phyloP scores from a whole-genome alignment of 2,797 vertebrate species.

The Esox lucius region DNA sequence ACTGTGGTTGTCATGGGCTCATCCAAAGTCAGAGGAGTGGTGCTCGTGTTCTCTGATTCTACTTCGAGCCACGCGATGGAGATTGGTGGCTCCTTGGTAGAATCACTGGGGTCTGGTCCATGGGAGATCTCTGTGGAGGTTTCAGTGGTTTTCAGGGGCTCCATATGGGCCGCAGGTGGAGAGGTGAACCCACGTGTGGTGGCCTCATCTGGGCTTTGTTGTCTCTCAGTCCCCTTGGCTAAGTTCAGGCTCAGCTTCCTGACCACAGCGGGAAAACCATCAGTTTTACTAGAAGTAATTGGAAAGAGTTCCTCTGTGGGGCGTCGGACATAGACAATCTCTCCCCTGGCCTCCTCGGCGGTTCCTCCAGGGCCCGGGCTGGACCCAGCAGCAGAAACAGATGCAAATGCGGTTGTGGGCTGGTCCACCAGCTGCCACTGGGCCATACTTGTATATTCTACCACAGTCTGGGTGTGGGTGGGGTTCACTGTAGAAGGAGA shows the following conservation, averaged over 20 bases:
- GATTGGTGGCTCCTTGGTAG: constrained; percentile 50
- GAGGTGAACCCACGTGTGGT: constrained; percentile 37
- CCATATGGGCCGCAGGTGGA: constrained; percentile 31
- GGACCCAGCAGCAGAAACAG: constrained; percentile 18
- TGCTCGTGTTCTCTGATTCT: constrained; percentile 43
- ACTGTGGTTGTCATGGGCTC: constrained; percentile 25
- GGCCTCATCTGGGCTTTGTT: constrained; percentile 11
- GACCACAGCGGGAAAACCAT: constrained; percentile 39
- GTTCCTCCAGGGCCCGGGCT: constrained; percentile 31
- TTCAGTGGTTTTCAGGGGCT: constrained; percentile 51
- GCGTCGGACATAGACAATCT: constrained; percentile 62
- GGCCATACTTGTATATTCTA: constrained; percentile 62
- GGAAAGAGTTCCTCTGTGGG: constrained; percentile 48
- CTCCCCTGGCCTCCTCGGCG: constrained; percentile 68
- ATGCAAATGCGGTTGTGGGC: constrained; percentile 47
- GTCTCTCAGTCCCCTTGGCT: constrained; percentile 16
- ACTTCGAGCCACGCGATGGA: constrained; percentile 63
- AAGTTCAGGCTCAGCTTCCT: constrained; percentile 46
- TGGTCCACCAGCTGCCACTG: constrained; percentile 67
- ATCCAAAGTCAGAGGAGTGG: constrained; percentile 9
- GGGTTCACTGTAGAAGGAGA: constrained; percentile 13
- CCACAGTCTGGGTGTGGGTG: constrained; percentile 42
- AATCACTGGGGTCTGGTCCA: constrained; percentile 24
- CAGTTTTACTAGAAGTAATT: constrained; percentile 22
- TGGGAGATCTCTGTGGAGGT: constrained; percentile 42